Base-by-base conservation (phyloP, 37 sponge, comb jelly and placozoan genomes). In the Dysidea cf. avara region DNA sequence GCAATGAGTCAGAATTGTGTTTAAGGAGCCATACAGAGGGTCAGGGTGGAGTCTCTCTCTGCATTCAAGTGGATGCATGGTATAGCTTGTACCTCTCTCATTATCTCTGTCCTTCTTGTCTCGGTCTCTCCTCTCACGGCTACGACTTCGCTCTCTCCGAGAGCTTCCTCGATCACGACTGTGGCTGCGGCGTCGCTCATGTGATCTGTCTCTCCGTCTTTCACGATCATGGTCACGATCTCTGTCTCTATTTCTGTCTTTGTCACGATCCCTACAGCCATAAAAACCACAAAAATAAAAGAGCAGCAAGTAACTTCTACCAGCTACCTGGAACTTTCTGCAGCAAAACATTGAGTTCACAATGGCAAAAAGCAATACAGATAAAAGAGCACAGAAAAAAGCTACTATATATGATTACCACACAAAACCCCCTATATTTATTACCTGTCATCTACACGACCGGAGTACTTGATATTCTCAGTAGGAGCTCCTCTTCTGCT, bases 381-480 rank as follows among this genome's bases (percentile, higher is more conserved):
- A n/a, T 4, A 2, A 2, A n/a, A 62, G n/a, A 3, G 2, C n/a
- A 3, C 5, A 34, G 4, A 63, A 2, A 11, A 12, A 5, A 33
- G 31, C 31, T 6, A 13, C 34, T 63, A 11, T n/a, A 12, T 63
- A 63, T 29, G 21, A 11, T 11, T 5, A 3, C 32, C 2, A 63
- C 3, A 63, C 32, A 11, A 33, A 63, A 1, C 13, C 22, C 1
- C 30, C 1, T 31, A 7, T 14, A 72, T 30, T 2, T 56, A 3
- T 54, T 52, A 86, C 87, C 89, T 67, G 29, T 91, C 88, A 79
- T 97, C 98, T n/a, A 87, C 98, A 67, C 98, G 68, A 39, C 98
- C 98, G 13, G 98, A 97, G 54, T 92, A 86, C 47, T 88, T 97
- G 68, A 94, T 87, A 56, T 87, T 86, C 49, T 89, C 76, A 20